These are phyloP conservation scores for Idaea dimidiata DNA, from an alignment of 2,888 invertebrate genomes.

Conservation along the genomic window DNA sequence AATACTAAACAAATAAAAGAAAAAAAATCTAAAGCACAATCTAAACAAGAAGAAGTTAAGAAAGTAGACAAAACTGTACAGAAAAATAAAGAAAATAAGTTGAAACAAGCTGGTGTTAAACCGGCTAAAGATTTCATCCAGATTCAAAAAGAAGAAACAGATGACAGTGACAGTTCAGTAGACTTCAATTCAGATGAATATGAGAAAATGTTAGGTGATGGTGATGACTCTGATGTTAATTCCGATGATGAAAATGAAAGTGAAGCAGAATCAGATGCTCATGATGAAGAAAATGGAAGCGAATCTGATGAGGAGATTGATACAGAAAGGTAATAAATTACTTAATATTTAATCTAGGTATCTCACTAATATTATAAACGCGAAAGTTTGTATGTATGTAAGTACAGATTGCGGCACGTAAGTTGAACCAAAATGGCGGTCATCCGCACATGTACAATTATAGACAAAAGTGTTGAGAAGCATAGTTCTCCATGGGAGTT, in stretches of 20 bases:
- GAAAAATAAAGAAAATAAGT: conserved; percentile 44
- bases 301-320: conserved; percentile 11
- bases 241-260: conserved; percentile 26
- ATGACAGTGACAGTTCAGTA: conserved; percentile 53
- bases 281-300: conserved; percentile 23
- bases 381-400: too few species aligned
- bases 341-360: neutral
- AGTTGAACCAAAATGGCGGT: too few species aligned
- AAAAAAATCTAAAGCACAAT: conserved; percentile 17
- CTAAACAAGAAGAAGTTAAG: conserved; percentile 18
- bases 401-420: too few species aligned
- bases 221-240: conserved; percentile 38
- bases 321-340: neutral
- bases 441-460: too few species aligned
- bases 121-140: conserved; percentile 53
- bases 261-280: conserved; percentile 20
- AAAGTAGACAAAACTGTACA: conserved; percentile 40
- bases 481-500: too few species aligned
- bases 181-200: conserved; percentile 69
- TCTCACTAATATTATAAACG: too few species aligned
- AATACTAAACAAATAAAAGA: conserved; percentile 23
- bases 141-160: conserved; percentile 40
- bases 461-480: too few species aligned
- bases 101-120: conserved; percentile 51
- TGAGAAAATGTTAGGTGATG: conserved; percentile 53